These are phyloP conservation scores for Spermophilus dauricus DNA, from an alignment of 2,113 vertebrate genomes.

Conservation along the genomic window DNA sequence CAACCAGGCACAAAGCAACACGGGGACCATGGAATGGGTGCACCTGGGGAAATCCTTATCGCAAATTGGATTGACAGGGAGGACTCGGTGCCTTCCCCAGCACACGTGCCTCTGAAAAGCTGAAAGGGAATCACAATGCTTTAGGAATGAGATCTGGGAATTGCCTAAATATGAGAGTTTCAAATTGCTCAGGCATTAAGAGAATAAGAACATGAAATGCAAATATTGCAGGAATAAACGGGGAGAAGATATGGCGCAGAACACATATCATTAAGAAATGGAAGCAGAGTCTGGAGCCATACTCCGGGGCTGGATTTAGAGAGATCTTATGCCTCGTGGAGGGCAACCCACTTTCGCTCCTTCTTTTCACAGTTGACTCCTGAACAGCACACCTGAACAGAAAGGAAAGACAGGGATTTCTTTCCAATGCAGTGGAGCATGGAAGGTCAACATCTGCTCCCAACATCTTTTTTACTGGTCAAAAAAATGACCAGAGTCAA, in stretches of 20 bases:
- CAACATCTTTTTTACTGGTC: not conserved
- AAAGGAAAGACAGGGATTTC: not conserved
- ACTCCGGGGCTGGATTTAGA: not conserved
- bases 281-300: not conserved
- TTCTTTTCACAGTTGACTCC: not conserved
- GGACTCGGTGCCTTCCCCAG: not conserved
- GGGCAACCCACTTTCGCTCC: no score
- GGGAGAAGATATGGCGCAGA: constrained; percentile 33
- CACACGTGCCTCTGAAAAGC: constrained; percentile 41
- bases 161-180: constrained; percentile 74
- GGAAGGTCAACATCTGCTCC: not conserved
- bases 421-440: not conserved
- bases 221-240: constrained; percentile 64
- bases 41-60: constrained; percentile 72
- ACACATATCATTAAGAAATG: constrained; percentile 20
- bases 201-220: constrained; percentile 76
- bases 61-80: constrained; percentile 50
- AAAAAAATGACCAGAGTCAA: not conserved
- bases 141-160: constrained; percentile 75
- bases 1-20: constrained; percentile 64
- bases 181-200: constrained; percentile 76
- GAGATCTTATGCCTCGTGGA: not conserved
- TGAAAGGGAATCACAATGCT: constrained; percentile 66
- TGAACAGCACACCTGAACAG: not conserved
- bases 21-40: constrained; percentile 44